Percentiles rank a stretch among this genome's conserved stretches.
phyloP scores from a whole-genome alignment of 2,797 vertebrate species.

The Octomys mimax region DNA sequence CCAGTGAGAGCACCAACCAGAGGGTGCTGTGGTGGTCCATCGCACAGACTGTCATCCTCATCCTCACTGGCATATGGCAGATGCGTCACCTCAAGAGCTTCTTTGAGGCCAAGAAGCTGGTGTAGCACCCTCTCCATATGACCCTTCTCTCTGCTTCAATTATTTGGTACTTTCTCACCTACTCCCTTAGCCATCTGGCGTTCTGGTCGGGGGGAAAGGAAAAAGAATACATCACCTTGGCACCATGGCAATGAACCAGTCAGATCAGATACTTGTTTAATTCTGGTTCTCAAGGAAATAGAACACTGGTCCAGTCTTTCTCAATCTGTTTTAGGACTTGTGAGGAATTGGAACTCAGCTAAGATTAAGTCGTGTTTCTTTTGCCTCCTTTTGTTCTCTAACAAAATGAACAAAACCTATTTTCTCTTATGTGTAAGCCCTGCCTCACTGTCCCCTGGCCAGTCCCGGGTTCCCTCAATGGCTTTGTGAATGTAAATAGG shows the following conservation, averaged over 20 bases:
- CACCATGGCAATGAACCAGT: conserved; percentile 45
- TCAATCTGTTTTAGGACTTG: conserved; percentile 14
- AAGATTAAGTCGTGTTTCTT: conserved; percentile 45
- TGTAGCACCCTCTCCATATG: conserved; percentile 86
- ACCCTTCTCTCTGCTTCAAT: conserved; percentile 22
- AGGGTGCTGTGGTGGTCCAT: conserved; percentile 99
- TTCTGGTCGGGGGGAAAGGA: conserved; percentile 38
- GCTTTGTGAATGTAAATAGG: conserved; percentile 78
- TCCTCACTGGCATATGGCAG: conserved; percentile 97
- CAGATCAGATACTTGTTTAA: conserved; percentile 33
- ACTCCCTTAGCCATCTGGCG: conserved; percentile 17
- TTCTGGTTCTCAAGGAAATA: conserved; percentile 55
- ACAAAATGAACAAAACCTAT: conserved; percentile 53
- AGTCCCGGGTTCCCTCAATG: conserved; percentile 55
- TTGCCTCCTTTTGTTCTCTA: neutral
- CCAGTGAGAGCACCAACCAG: conserved; percentile 98
- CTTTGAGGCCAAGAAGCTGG: conserved; percentile 98
- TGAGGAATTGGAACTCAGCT: conserved; percentile 41
- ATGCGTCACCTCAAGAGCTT: conserved; percentile 98
- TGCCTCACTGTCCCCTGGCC: neutral
- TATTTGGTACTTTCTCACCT: conserved; percentile 48
- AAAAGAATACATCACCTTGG: conserved; percentile 48
- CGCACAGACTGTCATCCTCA: conserved; percentile 96
- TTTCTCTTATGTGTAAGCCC: neutral
- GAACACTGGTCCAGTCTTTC: conserved; percentile 56